Evolutionary conservation across 2,888 invertebrate genomes (phyloP).

Genomic region (Protodeltote pygarga): DNA sequence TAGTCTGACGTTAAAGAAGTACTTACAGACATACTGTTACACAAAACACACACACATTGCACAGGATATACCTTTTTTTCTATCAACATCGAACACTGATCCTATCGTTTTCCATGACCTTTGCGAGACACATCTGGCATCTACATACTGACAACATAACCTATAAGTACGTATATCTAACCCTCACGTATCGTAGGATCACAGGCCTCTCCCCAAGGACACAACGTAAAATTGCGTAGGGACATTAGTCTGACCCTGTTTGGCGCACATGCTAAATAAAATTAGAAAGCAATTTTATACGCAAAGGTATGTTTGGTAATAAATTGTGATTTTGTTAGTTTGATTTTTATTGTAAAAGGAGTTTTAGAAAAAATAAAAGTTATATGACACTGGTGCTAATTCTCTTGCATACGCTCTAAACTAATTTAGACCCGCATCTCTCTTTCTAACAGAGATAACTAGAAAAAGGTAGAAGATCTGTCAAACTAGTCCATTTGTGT

Average conservation of each 20-base stretch:
- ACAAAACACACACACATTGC: too few species aligned
- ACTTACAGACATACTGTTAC: too few species aligned
- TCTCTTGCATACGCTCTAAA: too few species aligned
- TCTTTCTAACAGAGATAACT: too few species aligned
- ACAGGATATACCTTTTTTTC: too few species aligned
- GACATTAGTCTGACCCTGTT: conserved; percentile 52
- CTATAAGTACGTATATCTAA: conserved; percentile 6
- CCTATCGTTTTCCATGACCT: conserved; percentile 29
- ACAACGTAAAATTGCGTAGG: conserved; percentile 60
- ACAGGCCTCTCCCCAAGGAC: conserved; percentile 50
- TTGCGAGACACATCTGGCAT: conserved; percentile 28
- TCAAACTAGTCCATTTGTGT: too few species aligned
- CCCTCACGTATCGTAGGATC: conserved; percentile 57
- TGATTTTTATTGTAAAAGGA: background rate
- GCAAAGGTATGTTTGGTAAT: conserved; percentile 12
- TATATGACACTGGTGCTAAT: too few species aligned
- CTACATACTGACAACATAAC: conserved; percentile 7
- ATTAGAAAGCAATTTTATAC: conserved; percentile 39
- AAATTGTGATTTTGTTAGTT: conserved; percentile 13
- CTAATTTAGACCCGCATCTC: too few species aligned
- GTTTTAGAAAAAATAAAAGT: background rate
- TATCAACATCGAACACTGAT: background rate
- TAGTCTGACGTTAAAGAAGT: too few species aligned
- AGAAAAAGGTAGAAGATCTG: too few species aligned
- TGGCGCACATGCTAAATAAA: conserved; percentile 54